Base-by-base conservation (phyloP, 2,113 vertebrate genomes). In the Sebastes fasciatus region DNA sequence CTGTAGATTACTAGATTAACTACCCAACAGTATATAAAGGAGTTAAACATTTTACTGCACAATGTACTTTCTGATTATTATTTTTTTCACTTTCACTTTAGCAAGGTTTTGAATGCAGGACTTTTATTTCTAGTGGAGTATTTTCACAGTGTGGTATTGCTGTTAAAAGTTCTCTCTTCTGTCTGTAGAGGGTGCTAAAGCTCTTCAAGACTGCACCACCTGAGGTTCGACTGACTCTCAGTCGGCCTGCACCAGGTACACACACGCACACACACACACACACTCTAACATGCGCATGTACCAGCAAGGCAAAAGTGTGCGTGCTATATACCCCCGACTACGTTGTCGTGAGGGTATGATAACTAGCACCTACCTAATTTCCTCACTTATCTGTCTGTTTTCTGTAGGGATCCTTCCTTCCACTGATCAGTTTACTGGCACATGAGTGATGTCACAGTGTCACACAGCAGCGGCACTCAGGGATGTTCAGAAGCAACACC, bases 151-250 rank as follows among this genome's bases (percentile, higher is more conserved):
- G 61, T 43, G 9, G 5, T 55, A n/a, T 17, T 43, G 26, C 52
- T 54, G 51, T n/a, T 65, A 16, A 61, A 14, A 21, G 14, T 42
- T 46, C 6, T 75, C 26, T 74, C 19, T 80, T 72, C 17, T 48
- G 11, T 62, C 74, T 75, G 66, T 49, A 98, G 97, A 96, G 94
- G 49, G 97, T 98, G 71, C 91, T 97, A 5, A 95, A 96, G 80
- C 89, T 97, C 54, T 89, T 98, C 70, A 95, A 95, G 89, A 95
- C 90, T 14, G 93, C 96, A 8, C 94, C 96, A 34, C 75, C 89
- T 23, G 95, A 97, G 40, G 97, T 98, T 26, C 93, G 84, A 0
- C 92, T 98, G 43, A 93, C 95, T 1, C 94, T 98, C 6, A 97
- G 96, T 88, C 94, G 94, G 51, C 97, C 97, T 74, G 86, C 92